Evolutionary conservation across 2,888 invertebrate species (phyloP), one percentile per base, ranked within the genome.

Genomic region (Lasioglossum marginatum): DNA sequence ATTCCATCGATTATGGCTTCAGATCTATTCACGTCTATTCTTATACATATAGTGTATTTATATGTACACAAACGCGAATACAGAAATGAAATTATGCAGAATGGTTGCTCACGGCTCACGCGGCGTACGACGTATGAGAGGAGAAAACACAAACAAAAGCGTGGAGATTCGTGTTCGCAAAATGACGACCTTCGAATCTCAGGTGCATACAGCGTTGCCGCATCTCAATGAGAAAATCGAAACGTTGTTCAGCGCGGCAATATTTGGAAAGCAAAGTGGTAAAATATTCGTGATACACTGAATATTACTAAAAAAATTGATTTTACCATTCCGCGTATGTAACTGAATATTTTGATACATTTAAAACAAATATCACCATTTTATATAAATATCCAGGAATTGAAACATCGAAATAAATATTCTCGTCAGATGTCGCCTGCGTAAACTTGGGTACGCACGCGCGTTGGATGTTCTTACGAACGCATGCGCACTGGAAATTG

Each of bases 11-110:
- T 5, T 5, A 12, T 27, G 5, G 27, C 31, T 76, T 77, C 70
- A 81, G 34, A 45, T 74, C 66, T 74, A 81, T 77, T 84, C 77
- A 45, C 34, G 48, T 78, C 74, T 63, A 78, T 74, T 80, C 23
- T n/a, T 14, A 16, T 70, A 52, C 2, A 52, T 45, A 76, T 76
- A 37, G 40, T 37, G 72, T 23, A 43, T 72, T 60, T 78, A 70
- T 71, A 71, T 77, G 48, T 73, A 77, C 8, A 66, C 74, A 84
- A 74, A 85, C 34, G 23, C 34, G 77, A 52, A 57, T 68, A 68
- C 40, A 60, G 68, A 48, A 85, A 60, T 70, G 77, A 82, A 82
- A 84, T 74, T 74, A n/a, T n/a, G n/a, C n/a, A 57, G 48, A 71
- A 34, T 27, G 48, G 31, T 27, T 12, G 19, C 6, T 31, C 27